A percentile compares a stretch with the other conserved stretches of the same genome.
phyloP scores from a whole-genome alignment of 2,797 vertebrate genomes.

The Hephaestus fuliginosus region DNA sequence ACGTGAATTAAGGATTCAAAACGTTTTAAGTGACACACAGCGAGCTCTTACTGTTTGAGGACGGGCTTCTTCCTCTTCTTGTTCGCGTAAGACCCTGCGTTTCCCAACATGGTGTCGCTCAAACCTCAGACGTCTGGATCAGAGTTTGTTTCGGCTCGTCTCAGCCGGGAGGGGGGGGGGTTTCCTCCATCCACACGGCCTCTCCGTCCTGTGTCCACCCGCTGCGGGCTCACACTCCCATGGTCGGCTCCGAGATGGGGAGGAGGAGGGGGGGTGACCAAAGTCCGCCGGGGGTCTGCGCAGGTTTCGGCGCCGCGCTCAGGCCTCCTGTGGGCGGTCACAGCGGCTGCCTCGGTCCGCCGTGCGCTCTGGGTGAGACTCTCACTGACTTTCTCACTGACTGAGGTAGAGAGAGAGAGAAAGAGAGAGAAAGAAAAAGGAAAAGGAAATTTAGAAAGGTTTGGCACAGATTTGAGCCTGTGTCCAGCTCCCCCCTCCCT shows the following conservation, averaged over 20 bases:
- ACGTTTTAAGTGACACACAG: too few species aligned
- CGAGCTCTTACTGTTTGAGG: constrained; percentile 83
- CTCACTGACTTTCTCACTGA: too few species aligned
- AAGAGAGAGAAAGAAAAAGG: background rate
- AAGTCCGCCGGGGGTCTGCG: background rate
- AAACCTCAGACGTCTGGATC: too few species aligned
- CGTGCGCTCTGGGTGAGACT: background rate
- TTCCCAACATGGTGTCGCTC: constrained; percentile 78
- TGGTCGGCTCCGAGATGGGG: too few species aligned
- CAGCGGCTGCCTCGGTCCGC: constrained; percentile 58
- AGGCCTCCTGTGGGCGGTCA: constrained; percentile 50
- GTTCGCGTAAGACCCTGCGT: constrained; percentile 82
- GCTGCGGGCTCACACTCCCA: background rate
- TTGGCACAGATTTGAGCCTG: constrained; percentile 33
- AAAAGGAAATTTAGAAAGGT: constrained; percentile 7
- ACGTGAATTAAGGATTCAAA: too few species aligned
- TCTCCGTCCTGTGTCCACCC: background rate
- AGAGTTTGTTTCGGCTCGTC: too few species aligned
- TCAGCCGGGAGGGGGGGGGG: too few species aligned
- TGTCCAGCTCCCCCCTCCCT: constrained; percentile 54
- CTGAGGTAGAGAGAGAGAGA: too few species aligned
- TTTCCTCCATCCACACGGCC: constrained; percentile 15
- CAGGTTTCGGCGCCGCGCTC: constrained; percentile 35
- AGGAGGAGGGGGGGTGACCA: too few species aligned
- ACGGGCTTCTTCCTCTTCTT: constrained; percentile 90